Base-by-base conservation (phyloP, 2,888 invertebrate species). In the Ephialtes manifestator region DNA sequence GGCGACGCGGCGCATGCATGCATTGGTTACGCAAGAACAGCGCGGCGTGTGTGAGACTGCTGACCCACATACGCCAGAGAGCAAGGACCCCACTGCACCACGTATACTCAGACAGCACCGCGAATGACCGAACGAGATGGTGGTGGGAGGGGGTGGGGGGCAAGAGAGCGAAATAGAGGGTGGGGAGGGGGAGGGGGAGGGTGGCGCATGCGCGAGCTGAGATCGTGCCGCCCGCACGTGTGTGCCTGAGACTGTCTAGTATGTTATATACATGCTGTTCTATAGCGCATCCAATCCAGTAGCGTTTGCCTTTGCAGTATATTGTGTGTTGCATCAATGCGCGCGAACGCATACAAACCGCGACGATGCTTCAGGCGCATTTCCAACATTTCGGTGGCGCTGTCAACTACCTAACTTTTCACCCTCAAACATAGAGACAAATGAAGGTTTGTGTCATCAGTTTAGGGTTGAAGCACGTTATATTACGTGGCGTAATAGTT, bases 61-160 rank as follows among this genome's bases (percentile, higher is more conserved):
- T 94, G 94, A 94, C 94, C 94, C 90, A 94, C 93, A 94, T 94
- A 93, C 93, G 92, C 77, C 90, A 89, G 94, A 91, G 94, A 92
- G 94, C 94, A 94, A 94, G 93, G 94, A 94, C 94, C 94, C 92
- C 93, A 89, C 88, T 91, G 90, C 91, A 91, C 89, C 91, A 88
- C 90, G 89, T 89, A 86, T 78, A 78, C 80, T 77, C 63, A 81
- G 60, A 67, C 51, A 71, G 53, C 65, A 58, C 72, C 77, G 74
- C 78, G 70, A 51, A 85, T 53, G 48, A 65, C 48, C 77, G 78
- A 81, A 51, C 39, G 65, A 43, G 51, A 76, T 65, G 77, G 76
- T 77, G 74, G 24, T 1, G 2, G 24, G 24, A 2, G 24, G 83
- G 72, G 55, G 43, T 79, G 24, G 24, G 83, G 72, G 55, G 43